Evolutionary conservation across 1,140 invertebrate species (phyloP).

Genomic region (Xylocopa sonorina): DNA sequence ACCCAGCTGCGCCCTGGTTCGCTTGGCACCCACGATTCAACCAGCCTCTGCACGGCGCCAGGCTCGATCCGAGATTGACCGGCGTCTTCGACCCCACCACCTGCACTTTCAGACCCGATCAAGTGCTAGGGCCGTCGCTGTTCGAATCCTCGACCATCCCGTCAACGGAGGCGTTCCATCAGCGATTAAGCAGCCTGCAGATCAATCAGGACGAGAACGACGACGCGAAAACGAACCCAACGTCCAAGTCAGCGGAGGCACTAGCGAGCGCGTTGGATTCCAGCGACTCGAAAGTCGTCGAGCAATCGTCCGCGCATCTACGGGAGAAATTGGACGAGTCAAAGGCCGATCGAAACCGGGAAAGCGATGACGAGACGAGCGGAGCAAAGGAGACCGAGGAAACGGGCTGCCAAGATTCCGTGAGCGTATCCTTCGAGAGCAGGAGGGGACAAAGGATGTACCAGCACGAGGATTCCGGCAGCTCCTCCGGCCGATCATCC

Average conservation of each 20-base stretch:
- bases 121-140: slow-evolving; percentile 39
- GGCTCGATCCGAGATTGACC: slow-evolving; percentile 69
- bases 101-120: slow-evolving; percentile 64
- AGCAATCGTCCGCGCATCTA: background rate
- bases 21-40: slow-evolving; percentile 77
- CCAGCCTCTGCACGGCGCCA: slow-evolving; percentile 69
- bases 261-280: background rate
- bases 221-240: background rate
- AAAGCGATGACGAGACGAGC: slow-evolving; percentile 32
- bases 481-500: slow-evolving; percentile 82
- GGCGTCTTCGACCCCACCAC: slow-evolving; percentile 74
- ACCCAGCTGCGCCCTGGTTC: slow-evolving; percentile 76
- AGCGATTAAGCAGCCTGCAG: background rate
- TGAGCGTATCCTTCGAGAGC: slow-evolving; percentile 57
- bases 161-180: slow-evolving; percentile 20
- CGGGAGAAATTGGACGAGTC: slow-evolving; percentile 27
- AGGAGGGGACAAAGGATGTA: slow-evolving; percentile 69
- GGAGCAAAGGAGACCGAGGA: slow-evolving; percentile 21
- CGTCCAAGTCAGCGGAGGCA: slow-evolving; percentile 63
- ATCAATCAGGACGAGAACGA: slow-evolving; percentile 46
- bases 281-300: background rate
- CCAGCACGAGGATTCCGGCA: slow-evolving; percentile 78
- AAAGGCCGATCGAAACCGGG: background rate
- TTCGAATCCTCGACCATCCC: slow-evolving; percentile 33
- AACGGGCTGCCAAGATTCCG: slow-evolving; percentile 28